Conservation (phyloP, 1,140 invertebrate species). For the Mercenaria mercenaria region DNA sequence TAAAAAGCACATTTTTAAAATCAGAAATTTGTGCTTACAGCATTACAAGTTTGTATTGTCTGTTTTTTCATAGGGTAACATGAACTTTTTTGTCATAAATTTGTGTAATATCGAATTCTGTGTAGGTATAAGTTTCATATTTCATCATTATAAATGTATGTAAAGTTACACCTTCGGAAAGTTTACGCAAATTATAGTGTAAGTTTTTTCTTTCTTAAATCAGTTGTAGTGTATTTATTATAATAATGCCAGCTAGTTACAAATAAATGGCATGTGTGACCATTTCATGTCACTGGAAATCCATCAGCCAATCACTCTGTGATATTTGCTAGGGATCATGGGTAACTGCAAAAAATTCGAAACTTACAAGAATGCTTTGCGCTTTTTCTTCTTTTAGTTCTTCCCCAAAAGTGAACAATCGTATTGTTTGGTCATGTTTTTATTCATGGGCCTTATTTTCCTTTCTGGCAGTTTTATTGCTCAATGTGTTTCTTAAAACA, state of each 20-base stretch:
- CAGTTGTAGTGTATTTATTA: conserved; percentile 6
- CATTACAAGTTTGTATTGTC: neutral
- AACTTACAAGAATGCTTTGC: neutral
- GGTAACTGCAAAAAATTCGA: conserved; percentile 29
- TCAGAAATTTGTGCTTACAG: neutral
- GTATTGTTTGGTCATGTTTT: too few species aligned
- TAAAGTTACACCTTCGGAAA: conserved; percentile 37
- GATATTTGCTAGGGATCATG: conserved; percentile 63
- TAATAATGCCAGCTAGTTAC: conserved; percentile 31
- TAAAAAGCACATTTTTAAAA: neutral
- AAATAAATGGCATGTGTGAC: conserved; percentile 38
- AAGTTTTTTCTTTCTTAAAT: neutral
- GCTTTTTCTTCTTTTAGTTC: neutral
- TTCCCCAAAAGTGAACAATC: too few species aligned
- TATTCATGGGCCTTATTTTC: too few species aligned
- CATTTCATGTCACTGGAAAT: conserved; percentile 62
- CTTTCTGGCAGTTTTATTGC: too few species aligned
- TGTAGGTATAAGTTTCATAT: neutral
- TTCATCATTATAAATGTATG: conserved; percentile 19
- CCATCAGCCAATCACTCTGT: conserved; percentile 64
- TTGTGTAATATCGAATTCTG: neutral
- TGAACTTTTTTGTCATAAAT: neutral
- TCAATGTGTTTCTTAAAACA: too few species aligned
- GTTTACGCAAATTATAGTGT: conserved; percentile 23
- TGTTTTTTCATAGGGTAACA: conserved; percentile 3